These are phyloP conservation scores for Arrhopalites spinosus DNA, from an alignment of 2,888 invertebrate genomes.

Conservation along the genomic window DNA sequence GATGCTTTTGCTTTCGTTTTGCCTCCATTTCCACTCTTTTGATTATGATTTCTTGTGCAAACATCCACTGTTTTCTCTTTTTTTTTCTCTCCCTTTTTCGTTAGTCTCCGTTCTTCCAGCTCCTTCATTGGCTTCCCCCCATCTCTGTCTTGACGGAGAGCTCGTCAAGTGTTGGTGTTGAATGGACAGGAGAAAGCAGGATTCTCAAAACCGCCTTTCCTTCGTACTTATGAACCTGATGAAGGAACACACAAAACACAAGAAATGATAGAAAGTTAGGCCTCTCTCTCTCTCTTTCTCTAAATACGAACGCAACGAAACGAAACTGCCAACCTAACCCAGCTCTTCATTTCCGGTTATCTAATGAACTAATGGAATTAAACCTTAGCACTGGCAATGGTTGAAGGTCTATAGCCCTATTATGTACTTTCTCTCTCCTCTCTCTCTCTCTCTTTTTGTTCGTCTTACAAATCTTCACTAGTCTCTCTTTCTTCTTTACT, in stretches of 20 bases:
- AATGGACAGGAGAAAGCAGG: constrained; percentile 11
- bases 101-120: neutral
- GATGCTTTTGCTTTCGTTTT: constrained; percentile 10
- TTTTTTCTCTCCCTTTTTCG: neutral
- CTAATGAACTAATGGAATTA: constrained; percentile 57
- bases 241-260: neutral
- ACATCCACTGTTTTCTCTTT: constrained; percentile 30
- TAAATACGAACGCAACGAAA: constrained; percentile 2
- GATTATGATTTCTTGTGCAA: constrained; percentile 54
- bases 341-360: constrained; percentile 56
- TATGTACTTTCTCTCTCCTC: constrained; percentile 5
- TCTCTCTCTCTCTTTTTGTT: neutral
- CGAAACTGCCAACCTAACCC: constrained; percentile 23
- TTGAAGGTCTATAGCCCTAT: neutral
- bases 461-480: neutral
- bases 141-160: neutral
- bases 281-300: neutral
- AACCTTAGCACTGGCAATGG: neutral
- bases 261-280: constrained; percentile 10
- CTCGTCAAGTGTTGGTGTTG: constrained; percentile 28
- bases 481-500: neutral
- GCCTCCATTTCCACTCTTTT: constrained; percentile 40
- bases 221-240: neutral
- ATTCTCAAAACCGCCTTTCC: neutral
- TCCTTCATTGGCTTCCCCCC: neutral